Evolutionary conservation across 2,797 vertebrate species (phyloP).

Genomic region (Parauchenoglanis punctatus): DNA sequence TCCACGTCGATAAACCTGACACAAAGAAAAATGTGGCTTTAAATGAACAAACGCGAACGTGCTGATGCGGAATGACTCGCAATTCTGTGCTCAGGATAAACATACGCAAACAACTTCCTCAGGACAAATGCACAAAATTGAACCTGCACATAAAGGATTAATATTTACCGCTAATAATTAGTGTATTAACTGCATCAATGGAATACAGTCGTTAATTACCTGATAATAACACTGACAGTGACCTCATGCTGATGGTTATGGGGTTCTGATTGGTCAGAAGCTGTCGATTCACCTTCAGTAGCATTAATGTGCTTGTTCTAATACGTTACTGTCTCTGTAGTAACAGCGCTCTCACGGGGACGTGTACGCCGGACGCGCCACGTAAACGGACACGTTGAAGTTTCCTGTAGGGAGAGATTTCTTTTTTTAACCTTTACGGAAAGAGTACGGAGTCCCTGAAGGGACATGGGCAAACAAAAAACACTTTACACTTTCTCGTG

Average conservation of each 20-base stretch:
- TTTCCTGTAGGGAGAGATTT: not conserved
- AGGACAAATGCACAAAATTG: not conserved
- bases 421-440: not conserved
- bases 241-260: not conserved
- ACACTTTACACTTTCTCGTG: too few species aligned
- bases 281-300: not conserved
- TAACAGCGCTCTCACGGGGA: not conserved
- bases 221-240: not conserved
- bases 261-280: not conserved
- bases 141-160: not conserved
- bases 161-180: not conserved
- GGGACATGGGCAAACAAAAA: too few species aligned
- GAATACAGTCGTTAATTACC: not conserved
- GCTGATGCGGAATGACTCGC: slow-evolving; percentile 17
- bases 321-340: not conserved
- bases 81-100: not conserved
- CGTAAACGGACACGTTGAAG: not conserved
- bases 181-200: not conserved
- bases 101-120: not conserved
- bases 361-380: not conserved
- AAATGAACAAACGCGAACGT: slow-evolving; percentile 12
- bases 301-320: not conserved
- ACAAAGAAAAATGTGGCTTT: slow-evolving; percentile 18
- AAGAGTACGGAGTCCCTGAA: too few species aligned
- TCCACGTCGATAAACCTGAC: slow-evolving; percentile 24